Percentiles rank a stretch among this genome's conserved stretches.
phyloP scores from a whole-genome alignment of 2,113 vertebrate genomes.

The Rhinolophus sinicus region DNA sequence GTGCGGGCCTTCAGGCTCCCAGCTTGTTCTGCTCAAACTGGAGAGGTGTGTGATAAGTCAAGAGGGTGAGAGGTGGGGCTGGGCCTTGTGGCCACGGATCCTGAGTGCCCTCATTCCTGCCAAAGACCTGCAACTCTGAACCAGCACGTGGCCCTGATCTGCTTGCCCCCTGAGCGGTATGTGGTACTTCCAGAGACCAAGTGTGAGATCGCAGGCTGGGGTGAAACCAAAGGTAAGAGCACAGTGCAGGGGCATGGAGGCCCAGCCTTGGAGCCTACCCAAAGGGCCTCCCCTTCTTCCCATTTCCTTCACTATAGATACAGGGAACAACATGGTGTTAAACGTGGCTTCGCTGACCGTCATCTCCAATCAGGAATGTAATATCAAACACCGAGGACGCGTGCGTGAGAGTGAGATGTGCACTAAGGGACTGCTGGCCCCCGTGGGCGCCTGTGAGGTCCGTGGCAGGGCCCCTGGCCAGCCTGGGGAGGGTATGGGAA shows the following conservation, averaged over 20 bases:
- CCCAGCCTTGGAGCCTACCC: neutral
- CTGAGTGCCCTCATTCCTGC: constrained; percentile 40
- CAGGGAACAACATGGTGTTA: constrained; percentile 87
- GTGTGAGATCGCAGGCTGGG: constrained; percentile 97
- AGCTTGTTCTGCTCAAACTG: constrained; percentile 95
- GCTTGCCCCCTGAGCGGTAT: constrained; percentile 94
- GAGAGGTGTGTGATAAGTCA: constrained; percentile 84
- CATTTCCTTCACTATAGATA: constrained; percentile 81
- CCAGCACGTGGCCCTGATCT: constrained; percentile 93
- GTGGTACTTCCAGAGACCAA: constrained; percentile 88
- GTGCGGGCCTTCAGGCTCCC: constrained; percentile 94
- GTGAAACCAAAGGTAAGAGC: constrained; percentile 92
- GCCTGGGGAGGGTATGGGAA: neutral
- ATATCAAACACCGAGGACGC: constrained; percentile 88
- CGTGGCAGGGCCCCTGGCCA: neutral
- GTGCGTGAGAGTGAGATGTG: constrained; percentile 94
- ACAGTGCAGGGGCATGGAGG: neutral
- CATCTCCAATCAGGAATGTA: constrained; percentile 91
- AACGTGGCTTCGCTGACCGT: constrained; percentile 91
- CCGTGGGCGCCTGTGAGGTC: constrained; percentile 96
- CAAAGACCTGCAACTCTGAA: constrained; percentile 90
- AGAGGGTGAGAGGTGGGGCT: neutral
- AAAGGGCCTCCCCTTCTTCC: neutral
- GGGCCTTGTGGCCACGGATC: neutral
- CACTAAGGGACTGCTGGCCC: constrained; percentile 86